Percentiles rank a stretch among this genome's conserved stretches.
These are phyloP conservation scores for Macroramphosus scolopax DNA, from an alignment of 2,797 vertebrate species.

Conservation along the genomic window DNA sequence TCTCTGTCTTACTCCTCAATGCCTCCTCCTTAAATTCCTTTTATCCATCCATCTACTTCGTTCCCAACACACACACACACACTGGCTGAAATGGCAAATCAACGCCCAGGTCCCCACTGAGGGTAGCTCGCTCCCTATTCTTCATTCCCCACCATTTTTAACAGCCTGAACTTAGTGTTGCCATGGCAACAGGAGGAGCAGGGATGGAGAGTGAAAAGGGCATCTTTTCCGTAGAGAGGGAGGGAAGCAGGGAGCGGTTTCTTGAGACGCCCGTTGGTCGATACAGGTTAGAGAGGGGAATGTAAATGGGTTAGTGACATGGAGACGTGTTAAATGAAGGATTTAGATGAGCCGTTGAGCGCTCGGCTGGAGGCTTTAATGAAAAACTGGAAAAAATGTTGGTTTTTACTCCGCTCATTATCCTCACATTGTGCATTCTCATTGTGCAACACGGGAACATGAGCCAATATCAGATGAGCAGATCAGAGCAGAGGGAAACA, in stretches of 20 bases:
- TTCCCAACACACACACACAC: slow-evolving; percentile 4
- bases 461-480: slow-evolving; percentile 28
- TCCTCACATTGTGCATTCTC: slow-evolving; percentile 6
- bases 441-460: slow-evolving; percentile 1
- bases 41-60: slow-evolving; percentile 33
- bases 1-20: slow-evolving; percentile 35
- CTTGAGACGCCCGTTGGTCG: slow-evolving; percentile 32
- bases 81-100: slow-evolving; percentile 57
- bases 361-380: slow-evolving; percentile 17
- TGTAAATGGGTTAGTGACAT: slow-evolving; percentile 30
- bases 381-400: slow-evolving; percentile 1
- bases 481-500: slow-evolving; percentile 24
- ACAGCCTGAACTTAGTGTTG: slow-evolving; percentile 78
- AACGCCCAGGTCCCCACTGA: slow-evolving; percentile 58
- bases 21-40: slow-evolving; percentile 34
- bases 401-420: slow-evolving; percentile 15
- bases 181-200: slow-evolving; percentile 80
- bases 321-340: slow-evolving; percentile 19
- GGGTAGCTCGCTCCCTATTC: slow-evolving; percentile 49
- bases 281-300: slow-evolving; percentile 31
- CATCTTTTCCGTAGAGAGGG: slow-evolving; percentile 48
- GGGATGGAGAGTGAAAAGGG: slow-evolving; percentile 65
- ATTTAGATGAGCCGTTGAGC: slow-evolving; percentile 24
- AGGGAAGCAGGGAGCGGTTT: slow-evolving; percentile 19
- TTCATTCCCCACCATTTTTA: slow-evolving; percentile 72